A percentile compares a stretch with the other conserved stretches of the same genome.
Conservation (phyloP, 2,113 vertebrate genomes). For the Lepus europaeus region DNA sequence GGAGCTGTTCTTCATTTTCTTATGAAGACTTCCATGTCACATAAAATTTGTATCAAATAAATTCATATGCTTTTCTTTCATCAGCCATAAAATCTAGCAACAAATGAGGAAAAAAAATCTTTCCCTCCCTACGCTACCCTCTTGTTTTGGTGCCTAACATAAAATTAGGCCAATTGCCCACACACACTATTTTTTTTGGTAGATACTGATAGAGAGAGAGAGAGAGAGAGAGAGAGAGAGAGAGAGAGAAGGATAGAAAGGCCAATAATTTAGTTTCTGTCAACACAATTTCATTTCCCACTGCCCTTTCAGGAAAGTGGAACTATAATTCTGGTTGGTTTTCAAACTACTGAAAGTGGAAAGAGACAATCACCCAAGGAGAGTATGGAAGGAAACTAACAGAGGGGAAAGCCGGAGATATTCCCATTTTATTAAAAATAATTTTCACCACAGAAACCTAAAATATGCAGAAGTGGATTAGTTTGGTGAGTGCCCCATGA, state of each 20-base stretch:
- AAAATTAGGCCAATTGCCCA: neutral
- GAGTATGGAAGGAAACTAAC: neutral
- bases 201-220: neutral
- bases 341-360: neutral
- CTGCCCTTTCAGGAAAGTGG: neutral
- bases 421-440: neutral
- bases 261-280: neutral
- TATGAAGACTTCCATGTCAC: neutral
- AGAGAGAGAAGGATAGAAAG: neutral
- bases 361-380: neutral
- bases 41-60: neutral
- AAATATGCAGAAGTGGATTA: neutral
- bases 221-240: neutral
- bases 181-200: neutral
- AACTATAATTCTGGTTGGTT: neutral
- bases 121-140: neutral
- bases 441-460: neutral
- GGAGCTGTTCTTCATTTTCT: neutral
- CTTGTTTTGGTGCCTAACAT: neutral
- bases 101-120: fast-evolving
- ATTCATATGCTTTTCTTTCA: neutral
- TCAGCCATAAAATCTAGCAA: neutral
- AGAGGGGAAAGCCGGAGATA: neutral
- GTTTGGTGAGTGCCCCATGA: neutral
- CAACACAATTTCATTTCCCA: neutral